phyloP scores from a whole-genome alignment of 1,140 invertebrate species.

The Glossosoma conforme region DNA sequence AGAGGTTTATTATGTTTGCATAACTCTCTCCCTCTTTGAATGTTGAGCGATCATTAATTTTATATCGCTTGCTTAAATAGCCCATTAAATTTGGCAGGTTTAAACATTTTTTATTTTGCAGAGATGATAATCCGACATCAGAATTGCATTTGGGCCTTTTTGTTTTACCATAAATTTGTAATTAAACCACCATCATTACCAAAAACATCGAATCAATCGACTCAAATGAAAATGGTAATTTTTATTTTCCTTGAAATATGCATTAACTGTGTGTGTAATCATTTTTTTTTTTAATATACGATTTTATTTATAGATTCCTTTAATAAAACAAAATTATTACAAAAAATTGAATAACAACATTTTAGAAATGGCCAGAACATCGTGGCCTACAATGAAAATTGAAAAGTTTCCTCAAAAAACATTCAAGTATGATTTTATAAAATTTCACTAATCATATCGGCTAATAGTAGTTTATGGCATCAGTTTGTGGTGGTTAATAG shows the following conservation, averaged over 20 bases:
- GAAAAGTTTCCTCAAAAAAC: conserved; percentile 40
- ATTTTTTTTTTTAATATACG: too few relatives aligned
- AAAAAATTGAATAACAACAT: conserved; percentile 39
- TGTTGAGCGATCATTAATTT: too few relatives aligned
- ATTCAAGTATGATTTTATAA: too few relatives aligned
- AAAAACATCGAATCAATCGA: not conserved
- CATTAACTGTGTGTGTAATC: too few relatives aligned
- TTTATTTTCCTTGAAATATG: too few relatives aligned
- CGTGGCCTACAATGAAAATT: conserved; percentile 43
- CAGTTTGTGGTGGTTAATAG: too few relatives aligned
- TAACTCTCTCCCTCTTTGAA: too few relatives aligned
- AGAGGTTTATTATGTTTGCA: too few relatives aligned
- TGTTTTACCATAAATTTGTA: not conserved
- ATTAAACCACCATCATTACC: not conserved
- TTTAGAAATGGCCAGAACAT: conserved; percentile 38
- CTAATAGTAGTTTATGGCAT: too few relatives aligned
- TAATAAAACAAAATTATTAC: conserved; percentile 38
- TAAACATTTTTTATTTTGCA: conserved; percentile 1
- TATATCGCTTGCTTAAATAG: too few relatives aligned
- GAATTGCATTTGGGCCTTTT: not conserved
- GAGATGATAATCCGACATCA: not conserved
- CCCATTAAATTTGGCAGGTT: not conserved
- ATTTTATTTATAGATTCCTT: too few relatives aligned
- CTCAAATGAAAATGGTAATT: not conserved
- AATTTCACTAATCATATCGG: too few relatives aligned